Evolutionary conservation across 2,113 vertebrate genomes (phyloP).

Genomic region (Cygnus buccinator): DNA sequence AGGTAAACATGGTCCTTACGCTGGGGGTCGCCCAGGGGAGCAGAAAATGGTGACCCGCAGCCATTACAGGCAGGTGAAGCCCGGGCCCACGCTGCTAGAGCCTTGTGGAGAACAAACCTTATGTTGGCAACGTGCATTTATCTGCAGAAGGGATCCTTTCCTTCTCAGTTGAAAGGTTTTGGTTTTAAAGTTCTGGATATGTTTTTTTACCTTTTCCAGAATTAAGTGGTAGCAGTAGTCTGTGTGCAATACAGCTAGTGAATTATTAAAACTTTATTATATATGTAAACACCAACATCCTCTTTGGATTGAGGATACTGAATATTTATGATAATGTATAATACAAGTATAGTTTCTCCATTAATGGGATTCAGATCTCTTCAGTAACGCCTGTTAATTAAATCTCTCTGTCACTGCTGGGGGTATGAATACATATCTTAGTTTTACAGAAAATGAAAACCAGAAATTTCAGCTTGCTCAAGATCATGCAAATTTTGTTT

Average conservation of each 20-base stretch:
- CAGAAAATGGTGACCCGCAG: neutral
- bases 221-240: neutral
- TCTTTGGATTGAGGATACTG: slow-evolving; percentile 52
- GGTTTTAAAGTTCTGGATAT: neutral
- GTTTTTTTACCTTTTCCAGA: neutral
- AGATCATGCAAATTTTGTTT: neutral
- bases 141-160: neutral
- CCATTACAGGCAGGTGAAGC: neutral
- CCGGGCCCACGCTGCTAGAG: rapidly evolving
- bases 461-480: neutral
- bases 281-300: slow-evolving; percentile 24
- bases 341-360: slow-evolving; percentile 14
- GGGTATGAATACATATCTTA: neutral
- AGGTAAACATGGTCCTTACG: rapidly evolving
- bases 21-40: neutral
- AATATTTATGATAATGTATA: slow-evolving; percentile 48
- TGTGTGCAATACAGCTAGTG: neutral
- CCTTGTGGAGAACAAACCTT: neutral
- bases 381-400: neutral
- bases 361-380: slow-evolving; percentile 37
- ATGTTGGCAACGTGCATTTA: rapidly evolving
- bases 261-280: slow-evolving; percentile 59
- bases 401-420: slow-evolving; percentile 33
- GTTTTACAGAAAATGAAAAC: neutral
- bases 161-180: neutral